Percentiles rank a stretch among this genome's conserved stretches.
Evolutionary conservation across 2,888 invertebrate genomes (phyloP).

Genomic region (Mellilla xanthometata): DNA sequence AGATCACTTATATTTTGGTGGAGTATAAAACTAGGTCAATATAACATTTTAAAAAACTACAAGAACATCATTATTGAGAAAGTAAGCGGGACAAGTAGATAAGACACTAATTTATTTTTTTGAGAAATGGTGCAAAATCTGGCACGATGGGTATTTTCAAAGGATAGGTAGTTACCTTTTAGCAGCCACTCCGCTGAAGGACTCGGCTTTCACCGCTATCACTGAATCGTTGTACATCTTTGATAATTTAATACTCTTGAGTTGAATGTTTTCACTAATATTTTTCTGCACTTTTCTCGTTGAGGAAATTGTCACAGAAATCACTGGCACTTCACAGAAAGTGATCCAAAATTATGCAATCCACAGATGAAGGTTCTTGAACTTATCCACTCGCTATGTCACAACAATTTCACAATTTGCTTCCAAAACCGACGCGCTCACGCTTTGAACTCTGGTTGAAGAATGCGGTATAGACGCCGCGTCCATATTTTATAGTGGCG

Average conservation of each 20-base stretch:
- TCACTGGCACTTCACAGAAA: conserved; percentile 53
- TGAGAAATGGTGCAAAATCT: conserved; percentile 2
- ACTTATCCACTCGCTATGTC: conserved; percentile 55
- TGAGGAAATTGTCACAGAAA: conserved; percentile 46
- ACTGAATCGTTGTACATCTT: conserved; percentile 75
- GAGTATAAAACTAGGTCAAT: no score
- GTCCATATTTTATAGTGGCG: conserved; percentile 42
- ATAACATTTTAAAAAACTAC: no score
- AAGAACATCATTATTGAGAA: no score
- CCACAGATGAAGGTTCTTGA: conserved; percentile 37
- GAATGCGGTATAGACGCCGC: conserved; percentile 51
- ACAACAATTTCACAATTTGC: conserved; percentile 73
- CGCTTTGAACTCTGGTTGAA: conserved; percentile 43
- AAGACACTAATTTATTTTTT: background rate
- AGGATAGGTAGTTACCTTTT: conserved; percentile 68
- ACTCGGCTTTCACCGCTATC: conserved; percentile 71
- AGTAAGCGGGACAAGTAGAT: no score
- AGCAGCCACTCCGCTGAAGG: conserved; percentile 72
- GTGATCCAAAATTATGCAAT: conserved; percentile 43
- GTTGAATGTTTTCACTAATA: conserved; percentile 55
- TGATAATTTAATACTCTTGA: conserved; percentile 60
- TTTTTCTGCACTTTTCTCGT: conserved; percentile 42
- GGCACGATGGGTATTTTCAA: conserved; percentile 29
- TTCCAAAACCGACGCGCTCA: conserved; percentile 47
- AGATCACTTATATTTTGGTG: no score